Evolutionary conservation across 92 coral and sea anemone genomes (phyloP), one percentile per base, ranked within the genome.

Genomic region (Siderastrea siderea): DNA sequence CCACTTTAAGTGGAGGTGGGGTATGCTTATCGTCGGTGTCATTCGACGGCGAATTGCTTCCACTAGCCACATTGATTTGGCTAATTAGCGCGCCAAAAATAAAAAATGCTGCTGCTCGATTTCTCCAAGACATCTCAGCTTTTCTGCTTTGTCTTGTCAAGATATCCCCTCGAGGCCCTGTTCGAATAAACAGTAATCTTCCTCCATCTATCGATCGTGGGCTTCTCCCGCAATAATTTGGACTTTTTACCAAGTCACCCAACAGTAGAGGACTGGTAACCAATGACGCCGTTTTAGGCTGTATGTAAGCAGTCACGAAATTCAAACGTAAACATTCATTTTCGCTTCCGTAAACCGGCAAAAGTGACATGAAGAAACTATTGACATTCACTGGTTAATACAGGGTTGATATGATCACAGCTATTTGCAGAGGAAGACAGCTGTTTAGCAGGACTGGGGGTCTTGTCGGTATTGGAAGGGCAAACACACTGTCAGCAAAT

Each of bases 1-100:
- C 98, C 14, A 95, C 96, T 86, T 93, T 76, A 2, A 93, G 87
- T n/a, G 72, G 54, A 49, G 83, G 89, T 11, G 69, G 57, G 5
- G 66, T 7, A 66, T 2, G 2, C 4, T 17, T 64, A 11, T 60
- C 43, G 47, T 54, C 72, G 83, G 79, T 70, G 69, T 70, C n/a
- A 78, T 49, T 44, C 16, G 79, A 43, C 3, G n/a, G n/a, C 7
- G 55, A 61, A 38, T 71, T 65, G 53, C 54, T 69, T 2, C 17
- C 49, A 50, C 46, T 58, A 7, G 73, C 78, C 57, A 59, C 55
- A 17, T 43, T 50, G 51, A 70, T 71, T 8, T 47, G 86, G 67
- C 52, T 9, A 71, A 70, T 82, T 59, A 82, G n/a, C 59, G 70
- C 86, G 78, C 86, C 68, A 6, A 58, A 52, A n/a, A 57, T 47